Percentiles rank a stretch among this genome's conserved stretches.
phyloP scores from a whole-genome alignment of 2,797 vertebrate genomes.

The Labroides dimidiatus region DNA sequence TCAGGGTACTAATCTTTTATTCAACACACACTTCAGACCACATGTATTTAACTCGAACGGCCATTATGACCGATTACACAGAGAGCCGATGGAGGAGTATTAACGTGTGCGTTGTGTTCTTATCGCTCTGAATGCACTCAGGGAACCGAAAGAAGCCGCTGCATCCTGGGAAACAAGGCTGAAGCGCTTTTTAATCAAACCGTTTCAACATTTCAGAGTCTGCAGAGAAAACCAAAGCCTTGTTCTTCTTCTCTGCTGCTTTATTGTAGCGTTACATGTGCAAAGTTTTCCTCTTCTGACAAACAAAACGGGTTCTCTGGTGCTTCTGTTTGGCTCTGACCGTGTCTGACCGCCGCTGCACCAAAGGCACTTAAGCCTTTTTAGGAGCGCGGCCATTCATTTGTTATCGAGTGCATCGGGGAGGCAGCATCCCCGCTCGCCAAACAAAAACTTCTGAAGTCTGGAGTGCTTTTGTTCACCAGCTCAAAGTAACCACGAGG shows the following conservation, averaged over 20 bases:
- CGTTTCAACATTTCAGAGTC: not conserved
- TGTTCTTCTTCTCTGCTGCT: not conserved
- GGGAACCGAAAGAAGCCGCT: not conserved
- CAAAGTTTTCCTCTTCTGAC: constrained; percentile 3
- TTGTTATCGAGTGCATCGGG: constrained; percentile 40
- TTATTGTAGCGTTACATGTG: not conserved
- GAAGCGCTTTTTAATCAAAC: constrained; percentile 2
- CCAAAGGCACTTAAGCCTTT: constrained; percentile 35
- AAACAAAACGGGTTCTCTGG: too few relatives aligned
- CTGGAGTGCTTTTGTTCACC: constrained; percentile 31
- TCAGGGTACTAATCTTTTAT: constrained; percentile 54
- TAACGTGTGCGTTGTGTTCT: not conserved
- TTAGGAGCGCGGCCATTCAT: constrained; percentile 32
- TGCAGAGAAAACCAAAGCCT: not conserved
- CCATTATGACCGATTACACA: constrained; percentile 21
- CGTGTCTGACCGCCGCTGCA: constrained; percentile 7
- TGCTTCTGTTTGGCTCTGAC: constrained; percentile 10
- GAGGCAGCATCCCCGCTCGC: constrained; percentile 11
- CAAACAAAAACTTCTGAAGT: constrained; percentile 1
- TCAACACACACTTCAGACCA: constrained; percentile 33
- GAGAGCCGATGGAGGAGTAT: not conserved
- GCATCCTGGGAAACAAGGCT: too few relatives aligned
- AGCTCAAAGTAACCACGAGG: too few relatives aligned
- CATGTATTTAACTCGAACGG: constrained; percentile 34
- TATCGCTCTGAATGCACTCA: not conserved